Percentiles rank a stretch among this genome's conserved stretches.
phyloP scores from a whole-genome alignment of 2,113 vertebrate species.

The Promerops cafer region DNA sequence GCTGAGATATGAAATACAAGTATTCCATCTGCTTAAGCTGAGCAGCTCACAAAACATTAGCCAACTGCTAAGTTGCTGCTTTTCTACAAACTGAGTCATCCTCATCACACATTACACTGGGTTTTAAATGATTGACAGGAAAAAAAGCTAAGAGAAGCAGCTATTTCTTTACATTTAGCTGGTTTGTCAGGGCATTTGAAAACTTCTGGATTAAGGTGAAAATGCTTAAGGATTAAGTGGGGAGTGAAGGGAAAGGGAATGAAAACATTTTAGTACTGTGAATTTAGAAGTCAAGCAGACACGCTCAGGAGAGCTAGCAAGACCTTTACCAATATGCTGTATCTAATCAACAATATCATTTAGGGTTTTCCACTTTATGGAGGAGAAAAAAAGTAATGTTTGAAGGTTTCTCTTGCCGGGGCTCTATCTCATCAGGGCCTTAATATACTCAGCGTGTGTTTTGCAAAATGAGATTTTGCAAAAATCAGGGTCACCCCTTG shows the following conservation, averaged over 20 bases:
- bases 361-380: slow-evolving; percentile 46
- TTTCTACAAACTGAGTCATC: slow-evolving; percentile 57
- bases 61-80: slow-evolving; percentile 49
- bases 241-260: slow-evolving; percentile 46
- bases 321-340: slow-evolving; percentile 36
- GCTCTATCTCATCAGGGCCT: slow-evolving; percentile 32
- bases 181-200: slow-evolving; percentile 63
- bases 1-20: slow-evolving; percentile 27
- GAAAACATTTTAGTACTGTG: slow-evolving; percentile 44
- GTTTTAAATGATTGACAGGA: slow-evolving; percentile 56
- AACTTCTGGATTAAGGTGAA: slow-evolving; percentile 67
- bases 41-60: slow-evolving; percentile 52
- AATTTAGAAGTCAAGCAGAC: slow-evolving; percentile 54
- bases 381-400: slow-evolving; percentile 14
- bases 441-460: slow-evolving; percentile 30
- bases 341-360: slow-evolving; percentile 47
- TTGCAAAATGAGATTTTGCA: slow-evolving; percentile 40
- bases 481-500: slow-evolving; percentile 1
- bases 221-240: slow-evolving; percentile 60
- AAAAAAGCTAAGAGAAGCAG: slow-evolving; percentile 54
- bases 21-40: slow-evolving; percentile 19
- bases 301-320: slow-evolving; percentile 21
- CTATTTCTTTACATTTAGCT: slow-evolving; percentile 58
- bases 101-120: slow-evolving; percentile 35
- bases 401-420: slow-evolving; percentile 15